Percentiles rank a stretch among this genome's conserved stretches.
Conservation (phyloP, 2,797 vertebrate genomes). For the Jordanella pulchra region DNA sequence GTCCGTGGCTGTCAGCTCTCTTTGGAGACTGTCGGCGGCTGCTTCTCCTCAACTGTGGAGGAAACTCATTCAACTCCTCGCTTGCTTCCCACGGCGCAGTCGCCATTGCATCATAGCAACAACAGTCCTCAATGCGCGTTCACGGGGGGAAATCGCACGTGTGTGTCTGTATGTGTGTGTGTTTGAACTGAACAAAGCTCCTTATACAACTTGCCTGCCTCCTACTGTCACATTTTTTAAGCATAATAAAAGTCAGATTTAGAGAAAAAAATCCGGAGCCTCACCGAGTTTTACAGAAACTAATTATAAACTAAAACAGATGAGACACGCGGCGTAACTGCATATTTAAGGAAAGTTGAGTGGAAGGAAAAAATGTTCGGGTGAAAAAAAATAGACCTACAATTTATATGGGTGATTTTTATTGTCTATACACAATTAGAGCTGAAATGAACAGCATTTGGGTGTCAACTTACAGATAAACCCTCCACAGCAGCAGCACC, state of each 20-base stretch:
- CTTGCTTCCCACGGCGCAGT: slow-evolving; percentile 71
- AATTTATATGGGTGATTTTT: no score
- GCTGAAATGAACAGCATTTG: no score
- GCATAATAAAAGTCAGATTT: not conserved
- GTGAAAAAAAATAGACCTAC: no score
- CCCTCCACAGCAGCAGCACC: no score
- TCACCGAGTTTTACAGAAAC: not conserved
- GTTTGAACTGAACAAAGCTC: slow-evolving; percentile 13
- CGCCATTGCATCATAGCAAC: slow-evolving; percentile 80
- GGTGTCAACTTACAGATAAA: no score
- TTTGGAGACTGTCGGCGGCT: slow-evolving; percentile 39
- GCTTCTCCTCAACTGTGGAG: slow-evolving; percentile 56
- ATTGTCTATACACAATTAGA: no score
- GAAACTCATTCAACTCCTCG: slow-evolving; percentile 76
- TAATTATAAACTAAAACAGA: no score
- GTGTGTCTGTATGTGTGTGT: slow-evolving; percentile 7
- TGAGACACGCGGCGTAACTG: no score
- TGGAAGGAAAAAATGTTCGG: no score
- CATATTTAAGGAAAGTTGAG: no score
- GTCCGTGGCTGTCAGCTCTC: slow-evolving; percentile 20
- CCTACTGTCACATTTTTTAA: slow-evolving; percentile 44
- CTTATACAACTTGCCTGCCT: slow-evolving; percentile 45
- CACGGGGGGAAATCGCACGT: slow-evolving; percentile 32
- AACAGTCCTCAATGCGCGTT: slow-evolving; percentile 65
- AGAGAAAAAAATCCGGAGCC: no score